Conservation (phyloP, 1,140 invertebrate genomes). For the Drosophila bocki region DNA sequence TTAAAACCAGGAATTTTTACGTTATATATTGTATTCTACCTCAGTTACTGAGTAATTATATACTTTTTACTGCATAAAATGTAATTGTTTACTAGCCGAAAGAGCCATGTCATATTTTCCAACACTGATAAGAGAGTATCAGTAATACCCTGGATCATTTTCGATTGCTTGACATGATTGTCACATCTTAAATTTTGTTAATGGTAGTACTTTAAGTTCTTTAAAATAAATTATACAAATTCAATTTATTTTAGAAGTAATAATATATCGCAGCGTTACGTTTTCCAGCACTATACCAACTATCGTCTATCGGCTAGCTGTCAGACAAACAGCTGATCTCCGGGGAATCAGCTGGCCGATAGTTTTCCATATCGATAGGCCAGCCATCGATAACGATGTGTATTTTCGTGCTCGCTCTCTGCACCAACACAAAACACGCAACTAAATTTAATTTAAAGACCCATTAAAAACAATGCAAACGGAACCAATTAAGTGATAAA, state of each 20-base stretch:
- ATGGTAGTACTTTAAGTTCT: neutral
- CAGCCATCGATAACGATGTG: constrained; percentile 28
- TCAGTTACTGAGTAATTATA: too few relatives aligned
- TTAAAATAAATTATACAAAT: neutral
- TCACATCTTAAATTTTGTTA: too few relatives aligned
- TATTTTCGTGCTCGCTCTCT: constrained; percentile 49
- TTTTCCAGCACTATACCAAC: neutral
- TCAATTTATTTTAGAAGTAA: neutral
- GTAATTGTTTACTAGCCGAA: neutral
- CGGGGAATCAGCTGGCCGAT: constrained; percentile 33
- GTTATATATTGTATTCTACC: too few relatives aligned
- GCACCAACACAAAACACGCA: constrained; percentile 55
- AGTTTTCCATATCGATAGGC: constrained; percentile 20
- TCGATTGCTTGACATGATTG: neutral
- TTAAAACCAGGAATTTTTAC: too few relatives aligned
- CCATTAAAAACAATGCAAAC: constrained; percentile 42
- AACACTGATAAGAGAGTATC: neutral
- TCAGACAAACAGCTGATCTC: constrained; percentile 23
- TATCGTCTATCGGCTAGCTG: constrained; percentile 14
- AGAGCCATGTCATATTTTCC: neutral
- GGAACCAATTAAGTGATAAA: constrained; percentile 33
- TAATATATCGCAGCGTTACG: neutral
- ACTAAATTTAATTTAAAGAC: constrained; percentile 48
- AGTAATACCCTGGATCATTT: neutral
- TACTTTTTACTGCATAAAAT: too few relatives aligned